Evolutionary conservation across 1,140 invertebrate species (phyloP), one percentile per base, ranked within the genome.

Genomic region (Drosophila nasuta): DNA sequence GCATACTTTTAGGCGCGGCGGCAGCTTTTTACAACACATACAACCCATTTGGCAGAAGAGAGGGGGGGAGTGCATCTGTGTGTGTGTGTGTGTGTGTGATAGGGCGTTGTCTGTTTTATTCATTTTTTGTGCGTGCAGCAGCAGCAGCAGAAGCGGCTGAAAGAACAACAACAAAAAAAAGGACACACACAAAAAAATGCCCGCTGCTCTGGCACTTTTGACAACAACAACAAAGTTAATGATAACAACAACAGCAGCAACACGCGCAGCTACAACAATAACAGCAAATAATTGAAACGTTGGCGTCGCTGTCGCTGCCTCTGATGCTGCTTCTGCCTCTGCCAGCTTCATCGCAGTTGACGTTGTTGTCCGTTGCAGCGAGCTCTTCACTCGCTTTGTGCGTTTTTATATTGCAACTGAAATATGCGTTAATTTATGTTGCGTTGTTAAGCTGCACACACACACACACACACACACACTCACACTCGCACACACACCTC

Each of bases 381-480:
- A 64, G 49, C 17, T 41, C 67, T 71, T 63, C 65, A 70, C 75
- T 83, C 81, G 62, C 35, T 52, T 51, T 43, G 62, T 51, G 49
- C 48, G 35, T 52, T 52, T 64, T 28, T 54, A 54, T 70, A 75
- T 72, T 76, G 74, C 56, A 72, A 72, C 87, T 80, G 82, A 90
- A 87, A 87, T 90, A 87, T 91, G 82, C 86, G 82, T 87, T 87
- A 87, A 90, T 90, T 86, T 89, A 89, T 90, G 86, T 86, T 89
- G 71, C 82, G 85, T 81, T 89, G 85, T 90, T 90, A 90, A 89
- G 65, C 35, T 70, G 65, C 69, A 86, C 83, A 83, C 82, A 88
- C 82, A 87, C 1, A 17, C 82, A 87, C 30, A 62, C 46, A 38
- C 1, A 17, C 82, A 88, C 30, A 62, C 46, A 38, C 17, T 8